Evolutionary conservation across 1,140 invertebrate species (phyloP), one percentile per base, ranked within the genome.

Genomic region (Oryctes rhinoceros): DNA sequence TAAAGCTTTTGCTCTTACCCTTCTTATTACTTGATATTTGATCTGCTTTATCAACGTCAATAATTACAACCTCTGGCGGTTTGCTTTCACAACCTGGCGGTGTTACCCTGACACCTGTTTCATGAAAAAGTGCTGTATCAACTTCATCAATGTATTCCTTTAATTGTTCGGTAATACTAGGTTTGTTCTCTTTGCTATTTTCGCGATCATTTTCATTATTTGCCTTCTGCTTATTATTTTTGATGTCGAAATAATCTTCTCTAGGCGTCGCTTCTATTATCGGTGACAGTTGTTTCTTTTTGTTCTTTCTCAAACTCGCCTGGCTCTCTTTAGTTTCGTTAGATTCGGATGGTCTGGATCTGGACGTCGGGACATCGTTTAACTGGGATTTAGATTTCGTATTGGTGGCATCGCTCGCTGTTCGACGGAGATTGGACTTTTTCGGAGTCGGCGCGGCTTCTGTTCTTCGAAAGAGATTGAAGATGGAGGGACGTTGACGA

Each of bases 211-310:
- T 81, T 74, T 84, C 81, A 49, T 81, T 79, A 20, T 49, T 74
- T 13, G 81, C 75, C n/a, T 81, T 79, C 20, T 84, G 65, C 0
- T 76, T 76, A 59, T 59, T 53, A 4, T 53, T 59, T 59, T 59
- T 59, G 13, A 87, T 90, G 76, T 91, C 89, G 82, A 94, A 94
- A 81, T 93, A 93, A 83, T 94, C 92, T 85, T 93, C 92, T 59
- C 90, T 85, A 83, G 92, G 89, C 85, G 90, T 87, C 86, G 87
- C 86, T 88, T 95, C 94, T 76, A 94, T 94, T 79, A 95, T 95
- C 0, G 94, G 94, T 18, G 93, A 94, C n/a, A 95, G 83, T 84
- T 93, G 93, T 78, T 91, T 91, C 85, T 91, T 93, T 80, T 81
- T 30, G 75, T 11, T 81, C 39, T n/a, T 44, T 39, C 78, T 81